These are phyloP conservation scores for Drosophila tani DNA, from an alignment of 1,140 invertebrate species.

Conservation along the genomic window DNA sequence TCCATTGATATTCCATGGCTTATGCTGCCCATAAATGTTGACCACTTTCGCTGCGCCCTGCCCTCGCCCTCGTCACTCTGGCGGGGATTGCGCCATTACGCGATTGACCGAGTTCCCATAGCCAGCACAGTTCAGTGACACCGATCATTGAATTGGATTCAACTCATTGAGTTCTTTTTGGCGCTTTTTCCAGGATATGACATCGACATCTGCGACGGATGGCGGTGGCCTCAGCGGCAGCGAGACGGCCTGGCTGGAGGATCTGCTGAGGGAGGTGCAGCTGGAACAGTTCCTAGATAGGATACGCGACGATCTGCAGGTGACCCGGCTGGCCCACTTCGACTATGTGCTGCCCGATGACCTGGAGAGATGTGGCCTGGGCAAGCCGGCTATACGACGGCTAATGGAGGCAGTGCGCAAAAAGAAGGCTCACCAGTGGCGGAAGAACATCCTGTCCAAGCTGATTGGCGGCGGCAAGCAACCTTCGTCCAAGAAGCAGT, in stretches of 20 bases:
- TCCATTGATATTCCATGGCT: slow-evolving; percentile 18
- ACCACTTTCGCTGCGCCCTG: slow-evolving; percentile 11
- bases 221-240: slow-evolving; percentile 32
- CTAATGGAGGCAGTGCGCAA: slow-evolving; percentile 97
- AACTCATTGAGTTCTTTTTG: slow-evolving; percentile 10
- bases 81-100: slow-evolving; percentile 20
- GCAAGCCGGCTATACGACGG: slow-evolving; percentile 95
- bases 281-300: slow-evolving; percentile 95
- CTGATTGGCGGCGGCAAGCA: slow-evolving; percentile 89
- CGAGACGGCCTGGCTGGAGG: slow-evolving; percentile 91
- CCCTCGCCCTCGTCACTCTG: slow-evolving; percentile 7
- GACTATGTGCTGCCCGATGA: slow-evolving; percentile 97
- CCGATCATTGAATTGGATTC: slow-evolving; percentile 10
- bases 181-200: slow-evolving; percentile 34
- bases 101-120: slow-evolving; percentile 14
- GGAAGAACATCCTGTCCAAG: slow-evolving; percentile 94
- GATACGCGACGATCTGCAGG: slow-evolving; percentile 96
- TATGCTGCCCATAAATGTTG: slow-evolving; percentile 15
- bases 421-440: slow-evolving; percentile 92
- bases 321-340: slow-evolving; percentile 96
- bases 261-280: slow-evolving; percentile 95
- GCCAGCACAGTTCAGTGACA: slow-evolving; percentile 19
- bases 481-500: slow-evolving; percentile 76
- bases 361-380: slow-evolving; percentile 97
- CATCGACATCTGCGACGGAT: slow-evolving; percentile 47